Evolutionary conservation across 2,888 invertebrate species (phyloP).

Genomic region (Cantharis nigra): DNA sequence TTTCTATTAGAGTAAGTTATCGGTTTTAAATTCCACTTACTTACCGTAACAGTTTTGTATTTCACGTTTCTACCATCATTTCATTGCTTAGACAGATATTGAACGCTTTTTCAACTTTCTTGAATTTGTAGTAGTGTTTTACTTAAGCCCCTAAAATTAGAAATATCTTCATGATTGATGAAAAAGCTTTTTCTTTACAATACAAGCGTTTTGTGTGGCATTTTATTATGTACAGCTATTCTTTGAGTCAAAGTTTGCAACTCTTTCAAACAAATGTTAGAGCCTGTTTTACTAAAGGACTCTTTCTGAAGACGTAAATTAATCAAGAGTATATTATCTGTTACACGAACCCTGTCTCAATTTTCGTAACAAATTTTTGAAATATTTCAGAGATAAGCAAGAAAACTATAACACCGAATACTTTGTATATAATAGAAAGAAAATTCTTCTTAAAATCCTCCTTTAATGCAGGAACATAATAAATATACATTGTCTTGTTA

Average conservation of each 20-base stretch:
- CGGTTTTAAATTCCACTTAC: background rate
- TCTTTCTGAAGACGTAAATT: background rate
- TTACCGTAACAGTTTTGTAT: background rate
- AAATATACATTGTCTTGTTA: background rate
- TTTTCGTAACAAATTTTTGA: background rate
- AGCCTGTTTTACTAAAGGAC: background rate
- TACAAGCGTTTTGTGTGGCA: constrained; percentile 12
- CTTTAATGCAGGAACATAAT: background rate
- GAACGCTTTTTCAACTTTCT: background rate
- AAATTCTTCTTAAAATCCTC: background rate
- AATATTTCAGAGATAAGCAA: background rate
- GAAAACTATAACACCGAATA: background rate
- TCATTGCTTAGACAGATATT: background rate
- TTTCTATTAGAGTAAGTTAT: background rate
- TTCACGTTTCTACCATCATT: background rate
- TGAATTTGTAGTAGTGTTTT: background rate
- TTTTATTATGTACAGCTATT: constrained; percentile 7
- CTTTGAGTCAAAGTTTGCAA: constrained; percentile 6
- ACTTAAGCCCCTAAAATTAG: constrained; percentile 7
- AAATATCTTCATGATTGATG: constrained; percentile 16
- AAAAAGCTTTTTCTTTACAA: constrained; percentile 10
- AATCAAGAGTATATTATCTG: background rate
- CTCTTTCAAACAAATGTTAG: background rate
- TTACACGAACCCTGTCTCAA: background rate
- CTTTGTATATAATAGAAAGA: background rate